These are phyloP conservation scores for Helarctos malayanus DNA, from an alignment of 2,797 vertebrate species.

Conservation along the genomic window DNA sequence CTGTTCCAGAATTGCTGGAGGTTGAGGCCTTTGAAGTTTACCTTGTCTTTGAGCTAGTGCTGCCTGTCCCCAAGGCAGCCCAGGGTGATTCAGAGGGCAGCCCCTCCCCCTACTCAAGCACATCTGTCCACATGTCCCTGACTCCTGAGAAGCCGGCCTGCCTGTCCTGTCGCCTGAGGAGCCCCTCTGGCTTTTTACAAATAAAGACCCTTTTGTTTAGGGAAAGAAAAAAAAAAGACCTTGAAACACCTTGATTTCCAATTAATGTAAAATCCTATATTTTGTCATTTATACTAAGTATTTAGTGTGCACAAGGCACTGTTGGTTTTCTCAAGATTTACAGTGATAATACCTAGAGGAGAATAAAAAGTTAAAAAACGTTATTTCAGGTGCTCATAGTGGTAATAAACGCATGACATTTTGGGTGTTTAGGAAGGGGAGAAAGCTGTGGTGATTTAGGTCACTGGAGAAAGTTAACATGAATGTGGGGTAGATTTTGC, in stretches of 20 bases:
- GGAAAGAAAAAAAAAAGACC: background rate
- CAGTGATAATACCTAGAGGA: slow-evolving; percentile 44
- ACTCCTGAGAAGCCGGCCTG: slow-evolving; percentile 81
- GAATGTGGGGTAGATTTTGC: slow-evolving; percentile 37
- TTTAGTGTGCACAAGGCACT: slow-evolving; percentile 38
- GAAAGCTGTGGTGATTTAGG: slow-evolving; percentile 20
- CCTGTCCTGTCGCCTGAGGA: slow-evolving; percentile 65
- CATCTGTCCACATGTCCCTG: slow-evolving; percentile 83
- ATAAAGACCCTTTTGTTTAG: slow-evolving; percentile 84
- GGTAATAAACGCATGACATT: slow-evolving; percentile 33
- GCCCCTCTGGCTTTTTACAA: slow-evolving; percentile 81
- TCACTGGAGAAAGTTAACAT: slow-evolving; percentile 13
- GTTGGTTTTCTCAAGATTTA: slow-evolving; percentile 58
- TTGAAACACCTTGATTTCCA: slow-evolving; percentile 47
- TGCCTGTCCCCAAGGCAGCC: slow-evolving; percentile 82
- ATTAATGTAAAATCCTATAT: slow-evolving; percentile 40
- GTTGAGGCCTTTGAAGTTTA: slow-evolving; percentile 83
- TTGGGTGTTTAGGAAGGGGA: background rate
- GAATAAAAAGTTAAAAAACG: slow-evolving; percentile 53
- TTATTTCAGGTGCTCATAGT: slow-evolving; percentile 49
- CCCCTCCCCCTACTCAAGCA: slow-evolving; percentile 81
- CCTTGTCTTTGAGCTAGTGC: slow-evolving; percentile 84
- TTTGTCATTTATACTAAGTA: slow-evolving; percentile 61
- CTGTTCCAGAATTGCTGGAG: slow-evolving; percentile 82
- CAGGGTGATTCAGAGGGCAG: slow-evolving; percentile 83